Percentiles rank a stretch among this genome's conserved stretches.
These are phyloP conservation scores for Sinocyclocheilus rhinocerous DNA, from an alignment of 2,113 vertebrate species.

Conservation along the genomic window DNA sequence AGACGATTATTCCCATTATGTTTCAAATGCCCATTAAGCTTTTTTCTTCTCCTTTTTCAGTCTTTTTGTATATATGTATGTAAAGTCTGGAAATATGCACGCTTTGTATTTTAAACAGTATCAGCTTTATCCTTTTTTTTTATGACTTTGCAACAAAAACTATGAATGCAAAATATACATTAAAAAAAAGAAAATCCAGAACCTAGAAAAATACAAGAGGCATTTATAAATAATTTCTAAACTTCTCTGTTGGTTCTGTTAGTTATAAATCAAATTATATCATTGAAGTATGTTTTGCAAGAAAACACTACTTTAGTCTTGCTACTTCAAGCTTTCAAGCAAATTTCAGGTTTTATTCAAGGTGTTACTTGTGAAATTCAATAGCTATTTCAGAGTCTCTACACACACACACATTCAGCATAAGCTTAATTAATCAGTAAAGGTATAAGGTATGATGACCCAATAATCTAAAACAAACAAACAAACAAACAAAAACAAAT, in stretches of 20 bases:
- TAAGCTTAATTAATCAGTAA: background rate
- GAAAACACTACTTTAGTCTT: background rate
- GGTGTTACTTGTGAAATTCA: too few relatives aligned
- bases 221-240: background rate
- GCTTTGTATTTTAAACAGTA: background rate
- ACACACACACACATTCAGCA: background rate
- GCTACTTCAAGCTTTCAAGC: background rate
- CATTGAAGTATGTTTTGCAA: background rate
- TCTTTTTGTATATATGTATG: background rate
- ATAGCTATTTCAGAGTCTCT: background rate
- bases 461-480: background rate
- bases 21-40: background rate
- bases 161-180: too few relatives aligned
- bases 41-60: background rate
- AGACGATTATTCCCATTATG: constrained; percentile 61
- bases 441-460: background rate
- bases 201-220: background rate
- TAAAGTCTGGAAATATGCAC: background rate
- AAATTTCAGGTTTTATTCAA: background rate
- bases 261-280: background rate
- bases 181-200: background rate
- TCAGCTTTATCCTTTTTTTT: background rate
- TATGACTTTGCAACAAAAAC: too few relatives aligned
- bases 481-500: background rate
- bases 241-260: background rate